Conservation (phyloP, 2,888 invertebrate genomes). For the Mythimna impura region DNA sequence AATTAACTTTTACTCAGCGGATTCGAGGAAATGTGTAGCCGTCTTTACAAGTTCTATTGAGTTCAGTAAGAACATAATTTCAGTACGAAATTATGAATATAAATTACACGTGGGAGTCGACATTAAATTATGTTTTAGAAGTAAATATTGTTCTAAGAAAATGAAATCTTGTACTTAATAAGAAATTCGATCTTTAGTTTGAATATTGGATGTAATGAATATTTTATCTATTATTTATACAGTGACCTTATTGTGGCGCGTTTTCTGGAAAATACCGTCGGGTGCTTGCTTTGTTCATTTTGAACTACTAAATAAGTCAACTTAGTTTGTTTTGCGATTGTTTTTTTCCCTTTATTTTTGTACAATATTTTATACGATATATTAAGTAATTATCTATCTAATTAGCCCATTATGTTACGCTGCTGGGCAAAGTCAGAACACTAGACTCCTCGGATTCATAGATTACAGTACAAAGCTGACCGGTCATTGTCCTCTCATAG, state of each 20-base stretch:
- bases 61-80: constrained; percentile 30
- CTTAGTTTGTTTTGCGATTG: too few relatives aligned
- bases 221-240: constrained; percentile 28
- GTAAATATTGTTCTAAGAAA: constrained; percentile 35
- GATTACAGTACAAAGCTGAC: too few relatives aligned
- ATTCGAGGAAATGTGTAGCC: constrained; percentile 51
- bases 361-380: too few relatives aligned
- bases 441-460: too few relatives aligned
- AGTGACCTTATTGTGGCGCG: background rate
- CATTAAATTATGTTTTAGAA: constrained; percentile 21
- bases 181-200: constrained; percentile 34
- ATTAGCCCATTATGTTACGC: too few relatives aligned
- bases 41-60: constrained; percentile 33
- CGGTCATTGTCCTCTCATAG: too few relatives aligned
- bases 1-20: constrained; percentile 74
- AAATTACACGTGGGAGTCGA: constrained; percentile 32
- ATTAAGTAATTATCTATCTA: too few relatives aligned
- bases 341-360: too few relatives aligned
- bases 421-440: too few relatives aligned
- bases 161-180: background rate
- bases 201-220: constrained; percentile 42
- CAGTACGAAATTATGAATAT: constrained; percentile 40
- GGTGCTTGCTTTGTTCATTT: background rate
- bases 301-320: background rate
- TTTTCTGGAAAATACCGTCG: background rate